A percentile compares a stretch with the other conserved stretches of the same genome.
Conservation (phyloP, 1,140 invertebrate species). For the Periplaneta americana region DNA sequence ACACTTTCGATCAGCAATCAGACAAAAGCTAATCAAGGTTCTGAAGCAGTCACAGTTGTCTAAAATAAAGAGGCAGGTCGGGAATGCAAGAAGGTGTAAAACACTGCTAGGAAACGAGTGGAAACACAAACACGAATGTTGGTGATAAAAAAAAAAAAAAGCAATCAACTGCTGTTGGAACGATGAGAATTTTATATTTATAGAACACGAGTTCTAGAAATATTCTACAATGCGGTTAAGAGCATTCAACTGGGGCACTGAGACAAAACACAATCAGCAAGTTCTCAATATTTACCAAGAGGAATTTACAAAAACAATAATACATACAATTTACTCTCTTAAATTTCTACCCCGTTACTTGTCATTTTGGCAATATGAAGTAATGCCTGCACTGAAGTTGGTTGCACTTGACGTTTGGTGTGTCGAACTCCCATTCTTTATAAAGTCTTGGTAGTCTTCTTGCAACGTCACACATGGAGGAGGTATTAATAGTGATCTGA, state of each 20-base stretch:
- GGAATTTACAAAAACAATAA: too few species aligned
- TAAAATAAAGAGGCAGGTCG: neutral
- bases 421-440: neutral
- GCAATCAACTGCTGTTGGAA: neutral
- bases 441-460: neutral
- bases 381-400: neutral
- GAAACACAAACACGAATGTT: neutral
- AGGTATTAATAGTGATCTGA: neutral
- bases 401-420: neutral
- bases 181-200: neutral
- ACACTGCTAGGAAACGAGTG: neutral
- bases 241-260: neutral
- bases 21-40: neutral
- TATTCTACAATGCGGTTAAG: neutral
- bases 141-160: neutral
- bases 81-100: neutral
- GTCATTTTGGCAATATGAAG: too few species aligned
- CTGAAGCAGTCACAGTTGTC: neutral
- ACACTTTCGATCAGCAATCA: too few species aligned
- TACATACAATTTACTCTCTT: neutral
- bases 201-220: neutral
- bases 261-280: neutral
- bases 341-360: neutral
- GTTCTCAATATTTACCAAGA: neutral
- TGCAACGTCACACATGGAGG: neutral